phyloP scores from a whole-genome alignment of 2,113 vertebrate species.

The Crocuta crocuta region DNA sequence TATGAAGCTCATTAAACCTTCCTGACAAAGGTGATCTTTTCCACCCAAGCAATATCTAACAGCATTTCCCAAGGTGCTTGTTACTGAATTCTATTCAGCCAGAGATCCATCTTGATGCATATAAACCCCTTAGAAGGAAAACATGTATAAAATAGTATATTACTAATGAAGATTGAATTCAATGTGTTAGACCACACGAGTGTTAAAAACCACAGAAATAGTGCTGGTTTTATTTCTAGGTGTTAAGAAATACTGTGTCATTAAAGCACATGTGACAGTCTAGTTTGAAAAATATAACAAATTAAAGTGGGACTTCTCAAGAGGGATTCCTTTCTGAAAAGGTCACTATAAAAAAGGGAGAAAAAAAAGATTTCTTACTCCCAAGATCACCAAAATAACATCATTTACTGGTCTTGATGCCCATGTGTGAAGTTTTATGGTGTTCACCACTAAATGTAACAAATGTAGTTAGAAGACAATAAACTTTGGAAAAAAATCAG shows the following conservation, averaged over 20 bases:
- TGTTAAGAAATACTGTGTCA: slow-evolving; percentile 57
- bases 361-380: slow-evolving; percentile 65
- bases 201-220: slow-evolving; percentile 13
- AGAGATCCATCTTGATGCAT: not conserved
- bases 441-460: slow-evolving; percentile 65
- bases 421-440: slow-evolving; percentile 69
- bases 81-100: slow-evolving; percentile 12
- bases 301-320: slow-evolving; percentile 54
- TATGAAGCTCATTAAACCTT: slow-evolving; percentile 3
- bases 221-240: slow-evolving; percentile 14
- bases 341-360: slow-evolving; percentile 75
- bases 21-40: not conserved
- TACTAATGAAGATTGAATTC: slow-evolving; percentile 17
- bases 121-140: slow-evolving; percentile 14
- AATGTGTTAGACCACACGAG: not conserved
- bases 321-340: slow-evolving; percentile 74
- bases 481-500: slow-evolving; percentile 47
- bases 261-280: slow-evolving; percentile 39
- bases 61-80: not conserved
- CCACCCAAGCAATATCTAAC: not conserved
- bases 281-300: slow-evolving; percentile 73
- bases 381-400: slow-evolving; percentile 71
- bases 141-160: not conserved
- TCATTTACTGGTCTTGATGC: slow-evolving; percentile 62
- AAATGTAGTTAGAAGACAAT: slow-evolving; percentile 68